Base-by-base conservation (phyloP, 2,113 vertebrate species). In the Lophura nycthemera region DNA sequence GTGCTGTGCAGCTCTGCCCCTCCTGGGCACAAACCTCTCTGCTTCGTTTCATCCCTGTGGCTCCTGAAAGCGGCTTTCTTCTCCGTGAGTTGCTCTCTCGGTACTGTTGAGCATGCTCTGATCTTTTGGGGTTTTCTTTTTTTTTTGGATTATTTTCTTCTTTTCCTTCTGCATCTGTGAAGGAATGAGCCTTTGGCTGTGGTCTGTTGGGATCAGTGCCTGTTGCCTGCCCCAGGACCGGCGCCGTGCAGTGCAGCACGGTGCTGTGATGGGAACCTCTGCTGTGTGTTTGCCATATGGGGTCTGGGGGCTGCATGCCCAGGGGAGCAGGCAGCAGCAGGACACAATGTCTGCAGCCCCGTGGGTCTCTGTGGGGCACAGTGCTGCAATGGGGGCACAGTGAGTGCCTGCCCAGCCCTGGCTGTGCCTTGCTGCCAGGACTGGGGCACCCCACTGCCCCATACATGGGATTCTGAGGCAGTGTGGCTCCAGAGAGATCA, bases 1-100 rank as follows among this genome's bases (percentile, higher is more conserved):
- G 74, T 83, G 78, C 92, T 95, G 42, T 88, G 79, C 92, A 84
- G 82, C 88, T 95, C 90, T 96, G 88, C 86, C 79, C 91, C 88
- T 92, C 76, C 72, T 91, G 85, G 79, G 36, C 95, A 21, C 79
- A 93, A 92, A 88, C 56, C 76, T 92, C 94, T 90, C 90, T 93
- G 88, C 92, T 90, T 90, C 32, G 13, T 92, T 93, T 93, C 86
- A 89, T 81, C 77, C 54, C 83, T 95, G 90, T 90, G 90, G 77
- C 88, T 96, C 80, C 92, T 94, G 86, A 88, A 36, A 32, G 13
- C 88, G 90, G 88, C 92, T 95, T 86, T 89, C 42, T 65, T 66
- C 66, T 80, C 93, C 25, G 50, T 30, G 43, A 48, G 60, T 38
- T 34, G 8, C 57, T 36, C 29, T 65, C 32, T 48, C 45, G 40